phyloP scores from a whole-genome alignment of 1,140 invertebrate species.

The Musca vetustissima region DNA sequence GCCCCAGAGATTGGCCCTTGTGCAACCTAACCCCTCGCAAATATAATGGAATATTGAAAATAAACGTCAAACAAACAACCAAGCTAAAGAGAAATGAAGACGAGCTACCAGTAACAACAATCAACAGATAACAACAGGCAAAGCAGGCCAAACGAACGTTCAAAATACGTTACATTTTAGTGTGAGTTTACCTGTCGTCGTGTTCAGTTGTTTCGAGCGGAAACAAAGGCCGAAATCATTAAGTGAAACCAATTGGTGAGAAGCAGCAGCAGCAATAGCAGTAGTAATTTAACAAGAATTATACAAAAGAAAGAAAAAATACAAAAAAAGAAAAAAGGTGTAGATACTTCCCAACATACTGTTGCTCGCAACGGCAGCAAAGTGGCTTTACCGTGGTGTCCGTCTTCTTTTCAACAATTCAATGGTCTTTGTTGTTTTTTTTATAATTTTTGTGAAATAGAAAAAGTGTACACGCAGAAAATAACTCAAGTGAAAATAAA shows the following conservation, averaged over 20 bases:
- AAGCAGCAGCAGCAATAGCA: slow-evolving; percentile 8
- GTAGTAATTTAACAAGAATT: slow-evolving; percentile 13
- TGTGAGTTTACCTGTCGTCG: slow-evolving; percentile 21
- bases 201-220: slow-evolving; percentile 13
- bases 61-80: neutral
- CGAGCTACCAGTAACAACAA: neutral
- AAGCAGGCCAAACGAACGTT: neutral
- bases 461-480: slow-evolving; percentile 21
- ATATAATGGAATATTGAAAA: neutral
- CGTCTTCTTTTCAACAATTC: neutral
- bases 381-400: slow-evolving; percentile 2
- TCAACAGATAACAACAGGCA: neutral
- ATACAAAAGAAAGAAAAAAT: neutral
- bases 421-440: neutral
- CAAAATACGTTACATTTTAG: slow-evolving; percentile 11
- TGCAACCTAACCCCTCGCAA: no score
- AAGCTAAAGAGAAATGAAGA: neutral
- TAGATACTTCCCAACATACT: slow-evolving; percentile 3
- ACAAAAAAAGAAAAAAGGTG: slow-evolving; percentile 14
- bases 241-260: slow-evolving; percentile 9
- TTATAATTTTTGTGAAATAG: slow-evolving; percentile 15
- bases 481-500: slow-evolving; percentile 22
- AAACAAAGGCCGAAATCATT: neutral
- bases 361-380: slow-evolving; percentile 1
- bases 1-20: no score